A percentile compares a stretch with the other conserved stretches of the same genome.
These are phyloP conservation scores for Drosophila ercepeae DNA, from an alignment of 1,140 invertebrate genomes.

Conservation along the genomic window DNA sequence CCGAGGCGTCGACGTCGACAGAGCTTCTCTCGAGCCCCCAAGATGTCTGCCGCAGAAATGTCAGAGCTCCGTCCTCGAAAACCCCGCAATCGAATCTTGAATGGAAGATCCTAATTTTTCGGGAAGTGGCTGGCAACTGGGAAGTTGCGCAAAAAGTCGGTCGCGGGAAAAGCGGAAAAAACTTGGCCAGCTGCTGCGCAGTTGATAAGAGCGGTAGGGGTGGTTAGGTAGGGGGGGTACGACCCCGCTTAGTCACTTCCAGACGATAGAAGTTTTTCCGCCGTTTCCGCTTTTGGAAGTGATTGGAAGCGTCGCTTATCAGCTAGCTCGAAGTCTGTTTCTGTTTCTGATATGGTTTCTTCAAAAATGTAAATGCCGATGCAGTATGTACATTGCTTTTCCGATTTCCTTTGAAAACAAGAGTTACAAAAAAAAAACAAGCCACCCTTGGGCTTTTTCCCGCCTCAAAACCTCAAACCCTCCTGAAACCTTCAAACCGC, in stretches of 20 bases:
- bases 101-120: constrained; percentile 21
- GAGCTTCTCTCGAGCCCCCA: constrained; percentile 25
- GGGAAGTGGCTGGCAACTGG: neutral
- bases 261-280: constrained; percentile 29
- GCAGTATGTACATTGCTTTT: neutral
- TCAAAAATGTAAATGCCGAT: constrained; percentile 14
- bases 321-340: constrained; percentile 7
- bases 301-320: constrained; percentile 63
- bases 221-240: too few relatives aligned
- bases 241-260: constrained; percentile 62
- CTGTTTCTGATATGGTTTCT: neutral
- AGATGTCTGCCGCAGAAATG: constrained; percentile 46
- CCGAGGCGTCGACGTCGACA: constrained; percentile 42
- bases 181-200: constrained; percentile 45
- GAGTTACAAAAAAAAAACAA: neutral
- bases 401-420: neutral
- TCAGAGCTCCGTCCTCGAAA: constrained; percentile 32
- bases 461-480: constrained; percentile 26
- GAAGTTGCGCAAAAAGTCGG: constrained; percentile 34
- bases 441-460: constrained; percentile 40
- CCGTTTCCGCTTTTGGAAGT: constrained; percentile 59
- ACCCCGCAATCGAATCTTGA: constrained; percentile 20
- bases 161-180: constrained; percentile 24
- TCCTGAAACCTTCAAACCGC: neutral
- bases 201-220: too few relatives aligned